These are phyloP conservation scores for Amphiprion ocellaris DNA, from an alignment of 2,113 vertebrate species.

Conservation along the genomic window DNA sequence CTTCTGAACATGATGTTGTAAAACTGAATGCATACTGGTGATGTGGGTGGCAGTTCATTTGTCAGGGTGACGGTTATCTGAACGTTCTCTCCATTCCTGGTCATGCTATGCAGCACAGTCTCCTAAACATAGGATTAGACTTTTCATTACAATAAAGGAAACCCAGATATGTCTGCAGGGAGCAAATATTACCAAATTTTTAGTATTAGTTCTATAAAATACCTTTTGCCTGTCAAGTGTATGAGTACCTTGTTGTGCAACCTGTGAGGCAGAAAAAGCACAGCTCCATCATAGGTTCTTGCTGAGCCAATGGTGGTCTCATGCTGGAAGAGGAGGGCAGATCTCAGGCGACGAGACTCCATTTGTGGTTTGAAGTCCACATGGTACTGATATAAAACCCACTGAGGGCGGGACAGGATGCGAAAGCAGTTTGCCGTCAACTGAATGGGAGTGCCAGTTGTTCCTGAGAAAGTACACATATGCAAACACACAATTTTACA, in stretches of 20 bases:
- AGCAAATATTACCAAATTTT: background rate
- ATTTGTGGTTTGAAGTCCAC: slow-evolving; percentile 90
- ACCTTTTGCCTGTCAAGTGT: too few relatives aligned
- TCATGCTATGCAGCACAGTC: slow-evolving; percentile 88
- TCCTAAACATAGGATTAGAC: slow-evolving; percentile 82
- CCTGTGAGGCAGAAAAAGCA: slow-evolving; percentile 89
- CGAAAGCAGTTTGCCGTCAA: slow-evolving; percentile 90
- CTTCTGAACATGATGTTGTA: slow-evolving; percentile 96
- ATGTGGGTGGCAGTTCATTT: slow-evolving; percentile 92
- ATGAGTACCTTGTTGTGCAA: slow-evolving; percentile 83
- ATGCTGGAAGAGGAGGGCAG: slow-evolving; percentile 91
- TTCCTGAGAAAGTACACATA: slow-evolving; percentile 79
- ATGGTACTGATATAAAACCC: slow-evolving; percentile 95
- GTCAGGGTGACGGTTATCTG: slow-evolving; percentile 91
- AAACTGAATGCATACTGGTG: slow-evolving; percentile 94
- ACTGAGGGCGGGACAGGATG: slow-evolving; percentile 90
- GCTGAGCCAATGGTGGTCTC: slow-evolving; percentile 88
- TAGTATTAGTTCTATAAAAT: background rate
- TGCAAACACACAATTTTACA: background rate
- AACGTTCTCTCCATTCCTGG: slow-evolving; percentile 89
- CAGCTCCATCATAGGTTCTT: slow-evolving; percentile 90
- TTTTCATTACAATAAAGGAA: background rate
- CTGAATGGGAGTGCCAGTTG: slow-evolving; percentile 83
- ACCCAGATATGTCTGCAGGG: background rate
- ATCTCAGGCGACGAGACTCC: slow-evolving; percentile 90